A percentile compares a stretch with the other conserved stretches of the same genome.
phyloP scores from a whole-genome alignment of 2,888 invertebrate species.

The Cataglyphis albicans region DNA sequence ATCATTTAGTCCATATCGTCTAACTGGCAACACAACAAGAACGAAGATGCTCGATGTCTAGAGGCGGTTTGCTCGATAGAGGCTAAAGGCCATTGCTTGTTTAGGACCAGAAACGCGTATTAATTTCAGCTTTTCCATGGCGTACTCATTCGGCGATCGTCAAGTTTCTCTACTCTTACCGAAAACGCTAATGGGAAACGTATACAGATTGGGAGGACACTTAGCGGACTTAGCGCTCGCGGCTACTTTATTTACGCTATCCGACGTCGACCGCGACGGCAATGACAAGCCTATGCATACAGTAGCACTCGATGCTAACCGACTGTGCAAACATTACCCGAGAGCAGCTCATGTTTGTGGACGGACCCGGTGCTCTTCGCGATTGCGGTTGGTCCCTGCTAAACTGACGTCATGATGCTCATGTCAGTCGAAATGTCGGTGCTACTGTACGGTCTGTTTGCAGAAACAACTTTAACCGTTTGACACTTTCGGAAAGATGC shows the following conservation, averaged over 20 bases:
- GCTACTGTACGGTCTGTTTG: constrained; percentile 72
- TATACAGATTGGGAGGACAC: constrained; percentile 81
- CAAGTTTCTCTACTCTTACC: constrained; percentile 52
- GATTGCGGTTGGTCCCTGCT: constrained; percentile 62
- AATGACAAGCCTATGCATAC: constrained; percentile 71
- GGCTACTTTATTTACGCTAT: constrained; percentile 81
- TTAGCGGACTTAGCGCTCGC: constrained; percentile 78
- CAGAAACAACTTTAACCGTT: constrained; percentile 72
- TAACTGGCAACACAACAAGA: not conserved
- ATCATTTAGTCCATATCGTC: constrained; percentile 21
- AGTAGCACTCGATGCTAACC: constrained; percentile 79
- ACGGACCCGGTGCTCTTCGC: constrained; percentile 65
- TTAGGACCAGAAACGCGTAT: constrained; percentile 65
- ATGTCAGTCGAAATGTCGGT: constrained; percentile 62
- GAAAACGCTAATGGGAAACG: constrained; percentile 76
- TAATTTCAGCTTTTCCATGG: constrained; percentile 49
- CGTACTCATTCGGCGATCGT: constrained; percentile 5
- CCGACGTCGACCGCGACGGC: constrained; percentile 60
- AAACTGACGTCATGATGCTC: constrained; percentile 66
- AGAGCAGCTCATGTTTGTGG: constrained; percentile 66
- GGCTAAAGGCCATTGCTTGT: constrained; percentile 64
- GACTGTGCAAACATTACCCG: constrained; percentile 75
- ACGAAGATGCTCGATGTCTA: not conserved
- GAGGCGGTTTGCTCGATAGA: constrained; percentile 30
- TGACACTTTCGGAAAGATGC: constrained; percentile 60